Percentiles rank a stretch among this genome's conserved stretches.
These are phyloP conservation scores for Andrena hattorfiana DNA, from an alignment of 2,888 invertebrate genomes.

Conservation along the genomic window DNA sequence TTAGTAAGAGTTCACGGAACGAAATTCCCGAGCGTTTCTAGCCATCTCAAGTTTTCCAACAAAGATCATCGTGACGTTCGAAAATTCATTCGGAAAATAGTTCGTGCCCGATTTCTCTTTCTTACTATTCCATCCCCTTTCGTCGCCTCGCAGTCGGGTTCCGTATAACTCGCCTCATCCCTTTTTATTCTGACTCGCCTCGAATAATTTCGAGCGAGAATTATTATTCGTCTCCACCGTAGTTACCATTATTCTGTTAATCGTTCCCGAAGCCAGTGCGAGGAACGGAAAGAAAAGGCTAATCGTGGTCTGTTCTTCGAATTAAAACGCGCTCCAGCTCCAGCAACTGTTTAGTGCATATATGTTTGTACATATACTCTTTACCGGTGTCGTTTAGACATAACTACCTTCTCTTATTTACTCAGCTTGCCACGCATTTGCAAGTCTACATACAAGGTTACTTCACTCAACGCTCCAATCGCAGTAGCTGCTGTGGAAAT, in stretches of 20 bases:
- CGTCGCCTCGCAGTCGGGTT: not conserved
- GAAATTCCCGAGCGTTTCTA: not conserved
- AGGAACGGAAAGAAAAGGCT: slow-evolving; percentile 61
- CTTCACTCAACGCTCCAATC: slow-evolving; percentile 30
- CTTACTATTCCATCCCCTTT: not conserved
- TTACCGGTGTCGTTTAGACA: not conserved
- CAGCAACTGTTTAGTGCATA: slow-evolving; percentile 7
- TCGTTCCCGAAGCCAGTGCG: slow-evolving; percentile 26
- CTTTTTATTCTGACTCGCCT: too few relatives aligned
- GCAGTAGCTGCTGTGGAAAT: slow-evolving; percentile 27
- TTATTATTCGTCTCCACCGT: not conserved
- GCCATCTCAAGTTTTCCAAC: not conserved
- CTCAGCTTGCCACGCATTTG: slow-evolving; percentile 29
- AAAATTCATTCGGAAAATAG: slow-evolving; percentile 16
- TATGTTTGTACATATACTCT: too few relatives aligned
- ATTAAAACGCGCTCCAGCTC: slow-evolving; percentile 25
- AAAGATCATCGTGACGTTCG: slow-evolving; percentile 8
- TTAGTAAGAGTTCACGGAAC: not conserved
- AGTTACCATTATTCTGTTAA: not conserved
- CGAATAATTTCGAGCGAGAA: not conserved
- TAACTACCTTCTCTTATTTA: not conserved
- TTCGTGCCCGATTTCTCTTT: slow-evolving; percentile 3
- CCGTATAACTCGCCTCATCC: not conserved
- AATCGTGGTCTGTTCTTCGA: slow-evolving; percentile 31
- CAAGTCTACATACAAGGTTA: slow-evolving; percentile 28